Base-by-base conservation (phyloP, 1,140 invertebrate genomes). In the Calliphora vicina region DNA sequence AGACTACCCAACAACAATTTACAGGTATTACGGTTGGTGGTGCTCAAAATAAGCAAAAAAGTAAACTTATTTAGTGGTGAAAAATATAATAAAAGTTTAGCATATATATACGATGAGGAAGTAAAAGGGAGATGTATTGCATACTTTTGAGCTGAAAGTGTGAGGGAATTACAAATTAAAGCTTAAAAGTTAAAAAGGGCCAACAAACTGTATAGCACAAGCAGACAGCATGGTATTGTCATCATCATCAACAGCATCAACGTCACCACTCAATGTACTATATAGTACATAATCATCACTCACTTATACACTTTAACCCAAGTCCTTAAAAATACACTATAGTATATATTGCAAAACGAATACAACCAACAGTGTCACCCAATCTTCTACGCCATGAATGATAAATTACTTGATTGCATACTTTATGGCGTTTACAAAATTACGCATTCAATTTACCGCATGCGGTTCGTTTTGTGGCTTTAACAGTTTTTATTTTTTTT, bases 161-260 rank as follows among this genome's bases (percentile, higher is more conserved):
- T 43, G 74, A 45, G 74, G 12, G 10, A 78, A 78, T 78, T 78
- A 78, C 35, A 78, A 78, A 78, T 78, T 78, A 78, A 84, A 84
- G 86, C 86, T 86, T 86, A 88, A 88, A 89, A 86, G 86, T 89
- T 89, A 89, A 89, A 88, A 89, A 87, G 84, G 88, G 85, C 80
- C 85, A 86, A 86, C 85, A 86, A 86, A 84, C 61, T 10, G 10
- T 67, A 67, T 25, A 84, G 85, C 83, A 84, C 67, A 82, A 82
- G 43, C 71, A 50, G 35, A 80, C 43, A 35, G 35, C n/a, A 29
- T 35, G 27, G 26, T 50, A 78, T 80, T 43, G 50, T 45, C 73
- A 6, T 35, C 76, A 25, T 20, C 74, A 43, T 20, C 74, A 17
- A 23, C 23, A 78, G 12, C 20, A 45, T 43, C 26, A 76, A 17